Percentiles rank a stretch among this genome's conserved stretches.
Evolutionary conservation across 1,140 invertebrate species (phyloP).

Genomic region (Aphaenogaster ashmeadi): DNA sequence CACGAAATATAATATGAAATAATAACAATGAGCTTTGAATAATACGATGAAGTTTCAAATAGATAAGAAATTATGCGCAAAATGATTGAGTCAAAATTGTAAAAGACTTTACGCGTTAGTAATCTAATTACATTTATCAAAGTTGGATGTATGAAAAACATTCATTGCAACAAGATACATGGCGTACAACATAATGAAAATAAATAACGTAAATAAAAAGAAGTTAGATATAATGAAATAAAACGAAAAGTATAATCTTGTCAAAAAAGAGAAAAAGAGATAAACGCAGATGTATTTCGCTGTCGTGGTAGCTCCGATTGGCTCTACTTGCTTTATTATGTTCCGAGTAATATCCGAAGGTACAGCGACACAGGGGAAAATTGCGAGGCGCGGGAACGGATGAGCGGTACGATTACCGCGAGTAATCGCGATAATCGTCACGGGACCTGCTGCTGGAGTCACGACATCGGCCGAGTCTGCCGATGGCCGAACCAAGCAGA

Average conservation of each 20-base stretch:
- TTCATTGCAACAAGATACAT: background rate
- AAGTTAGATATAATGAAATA: background rate
- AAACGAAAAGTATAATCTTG: background rate
- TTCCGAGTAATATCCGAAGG: constrained; percentile 15
- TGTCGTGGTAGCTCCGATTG: background rate
- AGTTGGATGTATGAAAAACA: background rate
- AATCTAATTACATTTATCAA: background rate
- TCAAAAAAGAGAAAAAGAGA: background rate
- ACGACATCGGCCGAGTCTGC: constrained; percentile 73
- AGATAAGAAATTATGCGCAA: background rate
- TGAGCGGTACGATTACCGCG: constrained; percentile 66
- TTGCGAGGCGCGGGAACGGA: constrained; percentile 17
- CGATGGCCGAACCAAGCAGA: constrained; percentile 80
- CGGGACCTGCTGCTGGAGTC: constrained; percentile 73
- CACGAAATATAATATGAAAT: constrained; percentile 8
- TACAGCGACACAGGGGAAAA: constrained; percentile 20
- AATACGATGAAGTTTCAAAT: background rate
- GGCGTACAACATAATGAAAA: background rate
- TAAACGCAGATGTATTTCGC: background rate
- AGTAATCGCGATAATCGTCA: constrained; percentile 77
- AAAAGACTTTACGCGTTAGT: background rate
- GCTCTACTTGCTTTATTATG: constrained; percentile 30
- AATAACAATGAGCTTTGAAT: constrained; percentile 15
- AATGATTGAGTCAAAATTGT: background rate
- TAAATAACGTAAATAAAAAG: background rate